Percentiles rank a stretch among this genome's conserved stretches.
phyloP scores from a whole-genome alignment of 2,113 vertebrate species.

The Corvus hawaiiensis region DNA sequence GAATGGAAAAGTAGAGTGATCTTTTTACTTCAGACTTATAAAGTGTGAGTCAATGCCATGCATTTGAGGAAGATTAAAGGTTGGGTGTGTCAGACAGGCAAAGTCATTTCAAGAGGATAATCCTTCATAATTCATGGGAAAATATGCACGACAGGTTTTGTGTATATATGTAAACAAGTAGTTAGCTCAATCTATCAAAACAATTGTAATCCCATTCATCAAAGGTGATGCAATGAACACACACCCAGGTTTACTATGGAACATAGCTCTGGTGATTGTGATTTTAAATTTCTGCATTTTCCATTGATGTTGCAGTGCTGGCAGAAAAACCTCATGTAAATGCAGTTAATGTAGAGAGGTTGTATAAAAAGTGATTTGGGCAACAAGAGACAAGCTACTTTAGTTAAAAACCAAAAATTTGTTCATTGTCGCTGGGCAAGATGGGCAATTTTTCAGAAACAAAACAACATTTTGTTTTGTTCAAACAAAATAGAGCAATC shows the following conservation, averaged over 20 bases:
- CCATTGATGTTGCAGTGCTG: background rate
- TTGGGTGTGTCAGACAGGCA: background rate
- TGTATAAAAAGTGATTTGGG: background rate
- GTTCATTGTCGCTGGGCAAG: background rate
- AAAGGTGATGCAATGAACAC: background rate
- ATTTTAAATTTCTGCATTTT: background rate
- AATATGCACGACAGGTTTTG: background rate
- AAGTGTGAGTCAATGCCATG: background rate
- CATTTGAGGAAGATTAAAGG: background rate
- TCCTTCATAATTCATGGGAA: constrained; percentile 17
- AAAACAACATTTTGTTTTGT: background rate
- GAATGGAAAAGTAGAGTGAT: background rate
- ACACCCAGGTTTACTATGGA: background rate
- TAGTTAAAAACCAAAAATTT: background rate
- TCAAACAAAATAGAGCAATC: background rate
- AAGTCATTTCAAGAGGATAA: background rate
- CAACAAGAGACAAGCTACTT: background rate
- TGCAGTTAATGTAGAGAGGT: background rate
- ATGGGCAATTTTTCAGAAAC: background rate
- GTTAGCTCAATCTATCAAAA: constrained; percentile 6
- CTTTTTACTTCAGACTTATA: background rate
- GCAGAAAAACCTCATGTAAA: background rate
- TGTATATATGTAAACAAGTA: background rate
- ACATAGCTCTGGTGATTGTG: background rate
- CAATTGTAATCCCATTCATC: constrained; percentile 13